A percentile compares a stretch with the other conserved stretches of the same genome.
phyloP scores from a whole-genome alignment of 35 echinoderm and acorn worm genomes.

The Acanthaster planci region DNA sequence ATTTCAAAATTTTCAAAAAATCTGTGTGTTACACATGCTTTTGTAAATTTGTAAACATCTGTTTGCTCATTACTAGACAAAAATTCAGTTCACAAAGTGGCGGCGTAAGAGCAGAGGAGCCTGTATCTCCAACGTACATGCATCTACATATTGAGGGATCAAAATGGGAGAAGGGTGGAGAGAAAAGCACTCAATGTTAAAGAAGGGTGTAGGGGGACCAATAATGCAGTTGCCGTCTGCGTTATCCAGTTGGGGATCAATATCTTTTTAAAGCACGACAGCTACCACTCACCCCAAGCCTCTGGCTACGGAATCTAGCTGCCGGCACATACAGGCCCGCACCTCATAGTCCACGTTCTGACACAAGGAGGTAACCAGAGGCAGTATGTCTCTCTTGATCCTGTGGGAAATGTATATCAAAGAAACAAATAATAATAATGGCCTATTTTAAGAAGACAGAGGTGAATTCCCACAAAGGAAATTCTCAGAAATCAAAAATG shows the following conservation, averaged over 20 bases:
- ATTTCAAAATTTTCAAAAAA: not conserved
- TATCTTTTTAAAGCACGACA: no score
- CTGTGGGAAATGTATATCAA: conserved; percentile 20
- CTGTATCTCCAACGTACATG: no score
- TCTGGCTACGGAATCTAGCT: conserved; percentile 78
- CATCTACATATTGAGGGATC: no score
- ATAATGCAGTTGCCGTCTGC: no score
- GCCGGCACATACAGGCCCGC: conserved; percentile 93
- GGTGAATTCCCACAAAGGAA: not conserved
- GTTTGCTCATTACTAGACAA: no score
- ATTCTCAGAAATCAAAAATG: no score
- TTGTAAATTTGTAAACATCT: not conserved
- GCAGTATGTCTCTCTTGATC: conserved; percentile 96
- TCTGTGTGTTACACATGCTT: not conserved
- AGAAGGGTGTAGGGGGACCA: no score
- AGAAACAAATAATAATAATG: conserved; percentile 31
- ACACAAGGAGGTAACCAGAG: conserved; percentile 91
- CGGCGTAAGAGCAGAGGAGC: no score
- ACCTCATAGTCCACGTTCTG: conserved; percentile 99
- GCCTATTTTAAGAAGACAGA: not conserved
- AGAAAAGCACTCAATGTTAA: no score
- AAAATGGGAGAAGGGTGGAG: no score
- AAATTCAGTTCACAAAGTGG: no score
- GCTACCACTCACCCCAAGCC: conserved; percentile 86
- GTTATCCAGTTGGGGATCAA: no score